Percentiles rank a stretch among this genome's conserved stretches.
Conservation (phyloP, 2,888 invertebrate species). For the Resseliella maxima region DNA sequence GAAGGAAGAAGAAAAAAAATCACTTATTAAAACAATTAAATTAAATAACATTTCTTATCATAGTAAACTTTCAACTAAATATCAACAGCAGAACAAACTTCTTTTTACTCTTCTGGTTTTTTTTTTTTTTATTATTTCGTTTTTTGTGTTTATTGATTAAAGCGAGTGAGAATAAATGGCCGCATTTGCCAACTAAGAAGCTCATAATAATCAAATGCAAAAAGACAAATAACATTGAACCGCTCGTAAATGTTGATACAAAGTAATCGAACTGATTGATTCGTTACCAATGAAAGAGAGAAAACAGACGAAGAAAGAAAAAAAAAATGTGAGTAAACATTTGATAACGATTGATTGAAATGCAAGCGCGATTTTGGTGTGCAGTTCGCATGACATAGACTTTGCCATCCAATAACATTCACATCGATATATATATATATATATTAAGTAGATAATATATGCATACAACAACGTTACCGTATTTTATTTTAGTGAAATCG, state of each 20-base stretch:
- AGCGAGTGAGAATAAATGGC: not conserved
- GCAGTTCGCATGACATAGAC: not conserved
- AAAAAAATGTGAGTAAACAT: conserved; percentile 46
- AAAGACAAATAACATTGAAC: conserved; percentile 14
- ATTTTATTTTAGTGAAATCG: not conserved
- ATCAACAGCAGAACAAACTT: not conserved
- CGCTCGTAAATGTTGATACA: conserved; percentile 42
- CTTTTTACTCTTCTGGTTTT: too few species aligned
- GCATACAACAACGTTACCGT: not conserved
- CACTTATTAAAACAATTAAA: conserved; percentile 19
- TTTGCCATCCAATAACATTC: not conserved
- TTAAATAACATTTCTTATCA: conserved; percentile 41
- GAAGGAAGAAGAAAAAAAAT: not conserved
- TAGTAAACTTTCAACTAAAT: not conserved
- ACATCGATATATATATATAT: not conserved
- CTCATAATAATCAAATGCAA: conserved; percentile 16
- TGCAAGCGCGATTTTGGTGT: conserved; percentile 23
- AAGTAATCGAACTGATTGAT: not conserved
- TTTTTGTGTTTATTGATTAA: not conserved
- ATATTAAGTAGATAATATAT: not conserved
- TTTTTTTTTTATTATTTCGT: too few species aligned
- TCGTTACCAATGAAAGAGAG: not conserved
- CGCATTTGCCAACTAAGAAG: not conserved
- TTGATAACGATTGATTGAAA: conserved; percentile 47
- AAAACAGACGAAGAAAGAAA: not conserved